Base-by-base conservation (phyloP, 2,888 invertebrate genomes). In the Dastarcus helophoroides region DNA sequence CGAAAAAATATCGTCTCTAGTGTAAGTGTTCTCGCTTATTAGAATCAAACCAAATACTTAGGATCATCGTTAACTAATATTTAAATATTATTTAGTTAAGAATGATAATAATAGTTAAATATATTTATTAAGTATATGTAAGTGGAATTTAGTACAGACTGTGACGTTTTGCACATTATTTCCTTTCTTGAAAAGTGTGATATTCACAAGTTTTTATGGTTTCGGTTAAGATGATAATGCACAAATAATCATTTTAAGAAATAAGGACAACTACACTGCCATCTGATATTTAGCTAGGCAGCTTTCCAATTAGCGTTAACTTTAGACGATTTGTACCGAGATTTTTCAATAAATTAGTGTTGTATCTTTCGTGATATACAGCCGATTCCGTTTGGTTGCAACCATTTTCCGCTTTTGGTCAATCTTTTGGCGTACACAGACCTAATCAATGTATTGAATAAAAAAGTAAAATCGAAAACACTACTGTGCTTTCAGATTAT, bases 21-120 rank as follows among this genome's bases (percentile, higher is more conserved):
- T 11, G 28, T 38, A 39, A 39, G 41, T 51, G 48, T 51, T 52
- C 42, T 51, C 44, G 60, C 61, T 61, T 60, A 53, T 53, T 61
- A 61, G 60, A 56, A 58, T 59, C 57, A 58, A 61, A 58, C 51
- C 52, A 46, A 54, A 47, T 50, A 48, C 49, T 48, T 60, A 59
- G 57, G 53, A 56, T 61, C 60, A 53, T 60, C 60, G 62, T 62
- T 62, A 59, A 54, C 56, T 58, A 58, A 58, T 56, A 59, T 56
- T 54, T 53, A 53, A 54, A 53, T 44, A 42, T 47, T 40, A 42
- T 45, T 43, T 47, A 38, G 46, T 37, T 45, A 26, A 14, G 8
- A 32, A 41, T 45, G 46, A 47, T 47, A 40, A 46, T 50, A 46
- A 51, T 50, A 51, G 50, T 53, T 51, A 38, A 50, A 54, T 54